A percentile compares a stretch with the other conserved stretches of the same genome.
phyloP scores from a whole-genome alignment of 2,797 vertebrate genomes.

The Clarias platycephalus region DNA sequence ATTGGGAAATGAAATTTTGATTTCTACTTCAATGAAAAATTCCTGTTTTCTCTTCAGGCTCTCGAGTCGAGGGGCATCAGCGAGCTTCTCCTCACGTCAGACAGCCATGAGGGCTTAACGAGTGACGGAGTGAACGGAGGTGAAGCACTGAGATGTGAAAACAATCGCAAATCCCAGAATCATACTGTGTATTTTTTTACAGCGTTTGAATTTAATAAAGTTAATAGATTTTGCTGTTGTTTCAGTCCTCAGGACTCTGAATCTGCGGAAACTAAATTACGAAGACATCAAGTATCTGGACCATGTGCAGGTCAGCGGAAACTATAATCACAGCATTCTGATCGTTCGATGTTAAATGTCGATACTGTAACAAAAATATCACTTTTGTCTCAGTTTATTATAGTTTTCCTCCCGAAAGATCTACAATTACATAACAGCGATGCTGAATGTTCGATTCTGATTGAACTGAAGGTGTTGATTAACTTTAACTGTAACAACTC shows the following conservation, averaged over 20 bases:
- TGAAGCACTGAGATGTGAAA: slow-evolving; percentile 57
- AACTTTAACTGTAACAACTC: neutral
- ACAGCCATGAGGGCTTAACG: slow-evolving; percentile 73
- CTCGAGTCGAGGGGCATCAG: slow-evolving; percentile 82
- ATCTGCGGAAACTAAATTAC: slow-evolving; percentile 77
- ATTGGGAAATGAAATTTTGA: neutral
- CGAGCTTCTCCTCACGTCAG: slow-evolving; percentile 87
- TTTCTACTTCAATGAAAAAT: neutral
- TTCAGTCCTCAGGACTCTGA: slow-evolving; percentile 83
- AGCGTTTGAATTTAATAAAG: neutral
- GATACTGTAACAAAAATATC: neutral
- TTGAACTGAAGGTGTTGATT: neutral
- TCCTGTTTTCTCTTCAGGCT: slow-evolving; percentile 70
- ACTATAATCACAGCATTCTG: neutral
- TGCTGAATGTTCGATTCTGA: neutral
- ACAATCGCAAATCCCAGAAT: neutral
- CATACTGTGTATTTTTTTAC: neutral
- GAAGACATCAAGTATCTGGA: slow-evolving; percentile 73
- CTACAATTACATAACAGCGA: neutral
- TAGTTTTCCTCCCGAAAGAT: neutral
- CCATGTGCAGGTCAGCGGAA: slow-evolving; percentile 75
- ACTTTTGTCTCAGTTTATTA: neutral
- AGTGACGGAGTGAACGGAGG: slow-evolving; percentile 82
- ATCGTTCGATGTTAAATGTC: neutral
- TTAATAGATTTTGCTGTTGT: slow-evolving; percentile 19